A percentile compares a stretch with the other conserved stretches of the same genome.
Evolutionary conservation across 2,113 vertebrate species (phyloP).

Genomic region (Clarias batrachus): DNA sequence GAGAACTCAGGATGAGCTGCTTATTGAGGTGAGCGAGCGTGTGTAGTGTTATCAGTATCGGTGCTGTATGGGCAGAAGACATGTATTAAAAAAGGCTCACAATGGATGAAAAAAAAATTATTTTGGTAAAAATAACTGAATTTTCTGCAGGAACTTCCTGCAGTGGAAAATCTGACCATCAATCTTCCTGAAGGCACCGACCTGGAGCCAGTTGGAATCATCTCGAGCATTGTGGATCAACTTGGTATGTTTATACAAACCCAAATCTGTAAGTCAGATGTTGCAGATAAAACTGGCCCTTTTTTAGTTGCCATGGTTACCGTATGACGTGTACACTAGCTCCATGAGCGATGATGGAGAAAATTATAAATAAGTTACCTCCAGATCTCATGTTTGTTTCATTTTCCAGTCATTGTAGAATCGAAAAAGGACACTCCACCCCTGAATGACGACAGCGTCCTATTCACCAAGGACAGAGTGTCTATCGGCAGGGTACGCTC

Average conservation of each 20-base stretch:
- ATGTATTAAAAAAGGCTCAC: background rate
- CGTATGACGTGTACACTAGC: background rate
- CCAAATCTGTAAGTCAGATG: background rate
- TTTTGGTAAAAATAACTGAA: background rate
- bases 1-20: constrained; percentile 48
- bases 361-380: background rate
- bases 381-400: background rate
- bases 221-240: constrained; percentile 50
- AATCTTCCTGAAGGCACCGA: constrained; percentile 40
- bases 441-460: constrained; percentile 48
- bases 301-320: background rate
- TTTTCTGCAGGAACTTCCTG: constrained; percentile 48
- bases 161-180: constrained; percentile 47
- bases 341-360: background rate
- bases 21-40: constrained; percentile 38
- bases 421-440: constrained; percentile 44
- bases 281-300: background rate
- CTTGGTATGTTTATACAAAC: constrained; percentile 33
- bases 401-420: constrained; percentile 49
- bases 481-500: constrained; percentile 47
- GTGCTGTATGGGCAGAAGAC: background rate
- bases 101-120: background rate
- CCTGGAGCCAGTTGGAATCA: constrained; percentile 41
- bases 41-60: background rate
- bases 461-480: constrained; percentile 42